A percentile compares a stretch with the other conserved stretches of the same genome.
phyloP scores from a whole-genome alignment of 2,113 vertebrate species.

The Pan paniscus region DNA sequence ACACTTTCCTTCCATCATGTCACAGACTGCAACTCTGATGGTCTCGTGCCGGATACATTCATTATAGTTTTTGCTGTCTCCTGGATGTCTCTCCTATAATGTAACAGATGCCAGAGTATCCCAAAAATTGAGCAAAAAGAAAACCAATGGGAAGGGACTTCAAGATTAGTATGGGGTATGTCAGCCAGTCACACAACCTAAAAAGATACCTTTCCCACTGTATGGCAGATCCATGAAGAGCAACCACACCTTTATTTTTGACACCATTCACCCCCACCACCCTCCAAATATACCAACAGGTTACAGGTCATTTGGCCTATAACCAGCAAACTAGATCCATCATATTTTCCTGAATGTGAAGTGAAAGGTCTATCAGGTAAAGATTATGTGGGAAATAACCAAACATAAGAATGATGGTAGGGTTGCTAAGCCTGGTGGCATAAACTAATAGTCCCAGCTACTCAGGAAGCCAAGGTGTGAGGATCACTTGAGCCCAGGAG shows the following conservation, averaged over 20 bases:
- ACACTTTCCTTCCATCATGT: constrained; percentile 98
- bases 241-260: not conserved
- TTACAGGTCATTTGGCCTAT: not conserved
- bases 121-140: not conserved
- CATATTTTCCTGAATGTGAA: not conserved
- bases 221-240: not conserved
- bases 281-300: not conserved
- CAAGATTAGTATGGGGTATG: not conserved
- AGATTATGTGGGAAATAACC: not conserved
- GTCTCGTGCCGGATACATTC: constrained; percentile 99
- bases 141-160: not conserved
- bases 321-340: not conserved
- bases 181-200: not conserved
- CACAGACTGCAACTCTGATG: constrained; percentile 96
- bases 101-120: constrained; percentile 20
- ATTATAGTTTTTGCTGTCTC: constrained; percentile 99
- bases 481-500: not conserved
- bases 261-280: not conserved
- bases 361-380: not conserved
- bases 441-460: not conserved
- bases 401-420: not conserved
- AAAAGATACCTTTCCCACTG: not conserved
- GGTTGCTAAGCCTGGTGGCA: not conserved
- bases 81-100: constrained; percentile 95
- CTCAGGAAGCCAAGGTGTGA: not conserved